These are phyloP conservation scores for Arge pagana DNA, from an alignment of 2,888 invertebrate species.

Conservation along the genomic window DNA sequence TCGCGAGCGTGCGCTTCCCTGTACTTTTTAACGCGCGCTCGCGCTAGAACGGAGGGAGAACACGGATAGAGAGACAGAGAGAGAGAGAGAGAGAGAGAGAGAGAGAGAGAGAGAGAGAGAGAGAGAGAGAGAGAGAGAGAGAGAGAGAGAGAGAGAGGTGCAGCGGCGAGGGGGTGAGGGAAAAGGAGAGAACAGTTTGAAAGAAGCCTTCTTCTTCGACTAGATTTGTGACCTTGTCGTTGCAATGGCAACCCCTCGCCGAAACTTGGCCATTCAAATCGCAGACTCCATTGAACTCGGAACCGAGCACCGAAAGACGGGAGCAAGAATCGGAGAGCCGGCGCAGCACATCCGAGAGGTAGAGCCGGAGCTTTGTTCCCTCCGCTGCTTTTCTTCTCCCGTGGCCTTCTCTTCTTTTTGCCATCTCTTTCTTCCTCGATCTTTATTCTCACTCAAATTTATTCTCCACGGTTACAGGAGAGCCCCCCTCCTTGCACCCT, in stretches of 20 bases:
- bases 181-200: conserved; percentile 29
- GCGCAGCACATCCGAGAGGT: conserved; percentile 39
- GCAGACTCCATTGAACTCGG: conserved; percentile 53
- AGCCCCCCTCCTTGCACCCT: conserved; percentile 33
- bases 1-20: too few relatives aligned
- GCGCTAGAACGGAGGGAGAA: too few relatives aligned
- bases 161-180: too few relatives aligned
- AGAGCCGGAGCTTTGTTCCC: conserved; percentile 43
- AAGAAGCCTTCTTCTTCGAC: conserved; percentile 46
- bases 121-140: too few relatives aligned
- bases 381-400: conserved; percentile 2
- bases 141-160: too few relatives aligned
- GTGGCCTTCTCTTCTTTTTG: conserved; percentile 3
- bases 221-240: conserved; percentile 56
- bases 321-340: too few relatives aligned
- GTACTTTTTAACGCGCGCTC: too few relatives aligned
- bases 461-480: conserved; percentile 27
- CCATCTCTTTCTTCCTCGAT: neutral
- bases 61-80: too few relatives aligned
- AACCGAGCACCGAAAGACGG: too few relatives aligned
- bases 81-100: too few relatives aligned
- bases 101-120: too few relatives aligned
- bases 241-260: conserved; percentile 53
- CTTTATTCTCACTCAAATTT: conserved; percentile 19
- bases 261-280: conserved; percentile 51